These are phyloP conservation scores for Penaeus monodon DNA, from an alignment of 2,888 invertebrate genomes.

Conservation along the genomic window DNA sequence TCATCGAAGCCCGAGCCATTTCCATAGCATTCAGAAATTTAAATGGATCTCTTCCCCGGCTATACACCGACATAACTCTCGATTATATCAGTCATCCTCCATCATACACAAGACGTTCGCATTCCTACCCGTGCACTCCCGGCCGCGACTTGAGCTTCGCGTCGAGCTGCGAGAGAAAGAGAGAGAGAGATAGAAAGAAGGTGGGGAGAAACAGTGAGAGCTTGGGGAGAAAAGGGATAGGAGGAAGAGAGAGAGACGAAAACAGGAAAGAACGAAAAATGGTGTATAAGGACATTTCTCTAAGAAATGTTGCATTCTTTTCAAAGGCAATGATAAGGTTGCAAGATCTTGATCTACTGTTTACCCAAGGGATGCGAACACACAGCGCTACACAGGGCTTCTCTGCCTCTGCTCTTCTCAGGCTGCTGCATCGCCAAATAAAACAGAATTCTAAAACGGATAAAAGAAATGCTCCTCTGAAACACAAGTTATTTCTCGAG, in stretches of 20 bases:
- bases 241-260: neutral
- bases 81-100: slow-evolving; percentile 58
- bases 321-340: too few species aligned
- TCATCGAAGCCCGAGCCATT: slow-evolving; percentile 42
- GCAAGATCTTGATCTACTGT: too few species aligned
- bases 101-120: slow-evolving; percentile 47
- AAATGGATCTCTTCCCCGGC: slow-evolving; percentile 51
- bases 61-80: slow-evolving; percentile 52
- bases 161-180: neutral
- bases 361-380: too few species aligned
- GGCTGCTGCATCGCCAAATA: too few species aligned
- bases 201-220: neutral
- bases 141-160: slow-evolving; percentile 31
- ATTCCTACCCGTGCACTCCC: slow-evolving; percentile 18
- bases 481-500: too few species aligned
- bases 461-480: too few species aligned
- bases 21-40: slow-evolving; percentile 56
- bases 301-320: too few species aligned
- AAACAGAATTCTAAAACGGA: too few species aligned
- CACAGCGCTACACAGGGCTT: too few species aligned
- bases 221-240: neutral
- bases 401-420: too few species aligned
- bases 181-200: neutral
- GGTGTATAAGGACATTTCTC: too few species aligned
- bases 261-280: too few species aligned